Percentiles rank a stretch among this genome's conserved stretches.
phyloP scores from a whole-genome alignment of 23 tunicate genomes.

The Styela clava region DNA sequence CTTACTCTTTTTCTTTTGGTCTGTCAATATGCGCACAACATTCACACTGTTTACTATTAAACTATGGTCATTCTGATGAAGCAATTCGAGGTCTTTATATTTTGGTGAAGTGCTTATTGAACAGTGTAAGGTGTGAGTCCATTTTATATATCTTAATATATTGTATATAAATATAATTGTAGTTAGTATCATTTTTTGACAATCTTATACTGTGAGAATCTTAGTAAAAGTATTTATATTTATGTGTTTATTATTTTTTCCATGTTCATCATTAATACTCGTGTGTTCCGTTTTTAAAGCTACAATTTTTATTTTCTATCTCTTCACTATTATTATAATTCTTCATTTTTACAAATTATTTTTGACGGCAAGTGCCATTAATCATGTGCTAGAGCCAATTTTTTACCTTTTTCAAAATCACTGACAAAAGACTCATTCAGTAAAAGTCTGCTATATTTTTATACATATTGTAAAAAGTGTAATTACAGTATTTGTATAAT shows the following conservation, averaged over 20 bases:
- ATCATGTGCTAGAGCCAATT: not conserved
- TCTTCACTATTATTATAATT: not conserved
- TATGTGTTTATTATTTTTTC: not conserved
- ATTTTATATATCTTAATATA: no score
- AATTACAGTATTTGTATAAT: not conserved
- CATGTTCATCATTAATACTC: not conserved
- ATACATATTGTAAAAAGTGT: not conserved
- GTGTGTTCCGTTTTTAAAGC: no score
- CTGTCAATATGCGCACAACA: no score
- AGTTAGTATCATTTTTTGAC: constrained; percentile 5
- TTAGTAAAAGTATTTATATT: not conserved
- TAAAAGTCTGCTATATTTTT: not conserved
- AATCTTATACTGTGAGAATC: constrained; percentile 24
- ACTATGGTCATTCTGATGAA: no score
- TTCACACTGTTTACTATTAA: no score
- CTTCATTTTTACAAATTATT: not conserved
- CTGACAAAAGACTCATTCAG: not conserved
- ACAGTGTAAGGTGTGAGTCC: not conserved
- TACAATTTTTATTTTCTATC: not conserved
- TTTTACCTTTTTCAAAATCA: not conserved
- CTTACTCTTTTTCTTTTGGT: no score
- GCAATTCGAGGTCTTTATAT: no score
- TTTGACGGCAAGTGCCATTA: not conserved
- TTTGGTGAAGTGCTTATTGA: no score
- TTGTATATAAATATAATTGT: no score